Base-by-base conservation (phyloP, 2,113 vertebrate species). In the Cinclus mexicanus region DNA sequence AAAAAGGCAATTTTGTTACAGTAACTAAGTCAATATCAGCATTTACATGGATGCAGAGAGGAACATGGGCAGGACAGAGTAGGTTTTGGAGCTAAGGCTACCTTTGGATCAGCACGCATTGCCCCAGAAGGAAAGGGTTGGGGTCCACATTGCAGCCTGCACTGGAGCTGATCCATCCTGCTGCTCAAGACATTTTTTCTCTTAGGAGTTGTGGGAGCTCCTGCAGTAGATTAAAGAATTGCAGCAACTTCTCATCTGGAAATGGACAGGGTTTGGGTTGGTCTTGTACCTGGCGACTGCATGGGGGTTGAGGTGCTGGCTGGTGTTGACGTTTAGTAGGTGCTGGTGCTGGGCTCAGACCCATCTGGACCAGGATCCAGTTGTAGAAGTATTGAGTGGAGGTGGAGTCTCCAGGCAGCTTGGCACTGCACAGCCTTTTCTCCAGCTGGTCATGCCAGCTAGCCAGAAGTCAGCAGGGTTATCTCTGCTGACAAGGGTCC, bases 251-350 rank as follows among this genome's bases (percentile, higher is more conserved):
- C 31, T 84, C 5, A 8, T 2, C 6, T 44, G 37, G 23, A 50
- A 83, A 70, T 50, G 15, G 12, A 10, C 16, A 28, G 11, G 15
- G 7, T 26, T 26, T 46, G 16, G 0, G 4, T 11, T 69, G 35
- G 35, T 61, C n/a, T 31, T 19, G 4, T 4, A 11, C 26, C 10
- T 5, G 8, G 5, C 0, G 0, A 28, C 23, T 65, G 22, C 12
- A 4, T 1, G 3, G 33, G 28, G 3, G 8, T 15, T 1, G 1
- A 39, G 37, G 19, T 52, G 15, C 17, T 52, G 12, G 19, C 28
- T 52, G 33, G 22, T 0, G 0, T 16, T 68, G 39, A 28, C 0
- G 0, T 2, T 39, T 2, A 18, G 46, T 4, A 21, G 13, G 11
- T 29, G 14, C 31, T 65, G 37, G 18, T 28, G 23, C 46, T 53